A percentile compares a stretch with the other conserved stretches of the same genome.
Evolutionary conservation across 2,888 invertebrate species (phyloP).

Genomic region (Heteropelma amictum): DNA sequence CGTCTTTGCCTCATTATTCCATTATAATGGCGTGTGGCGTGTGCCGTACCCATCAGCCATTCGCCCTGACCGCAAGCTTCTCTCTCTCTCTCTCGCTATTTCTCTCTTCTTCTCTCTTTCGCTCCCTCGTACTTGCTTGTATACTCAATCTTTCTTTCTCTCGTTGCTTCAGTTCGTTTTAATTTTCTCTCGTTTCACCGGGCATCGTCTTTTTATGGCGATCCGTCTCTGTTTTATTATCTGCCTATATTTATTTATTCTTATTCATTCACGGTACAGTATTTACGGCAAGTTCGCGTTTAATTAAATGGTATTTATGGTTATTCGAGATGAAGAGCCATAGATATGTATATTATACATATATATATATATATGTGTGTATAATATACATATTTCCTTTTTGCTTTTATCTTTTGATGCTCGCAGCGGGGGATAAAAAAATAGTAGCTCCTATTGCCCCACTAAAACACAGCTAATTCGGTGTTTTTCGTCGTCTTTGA

Average conservation of each 20-base stretch:
- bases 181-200: conserved; percentile 45
- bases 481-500: neutral
- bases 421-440: neutral
- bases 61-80: conserved; percentile 66
- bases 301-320: conserved; percentile 47
- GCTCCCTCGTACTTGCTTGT: conserved; percentile 17
- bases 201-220: conserved; percentile 53
- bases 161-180: conserved; percentile 38
- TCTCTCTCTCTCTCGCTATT: conserved; percentile 51
- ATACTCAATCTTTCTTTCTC: neutral
- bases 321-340: conserved; percentile 30
- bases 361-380: too few relatives aligned
- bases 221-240: conserved; percentile 39
- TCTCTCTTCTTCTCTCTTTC: conserved; percentile 34
- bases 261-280: conserved; percentile 41
- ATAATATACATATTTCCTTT: too few relatives aligned
- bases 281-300: conserved; percentile 43
- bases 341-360: conserved; percentile 34
- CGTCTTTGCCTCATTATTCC: conserved; percentile 76
- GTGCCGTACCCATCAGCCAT: conserved; percentile 71
- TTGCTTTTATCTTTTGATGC: neutral
- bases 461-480: neutral
- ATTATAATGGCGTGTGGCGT: conserved; percentile 77
- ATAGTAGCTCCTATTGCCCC: neutral
- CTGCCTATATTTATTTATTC: conserved; percentile 43